Conservation (phyloP, 2,113 vertebrate genomes). For the Cebus imitator region DNA sequence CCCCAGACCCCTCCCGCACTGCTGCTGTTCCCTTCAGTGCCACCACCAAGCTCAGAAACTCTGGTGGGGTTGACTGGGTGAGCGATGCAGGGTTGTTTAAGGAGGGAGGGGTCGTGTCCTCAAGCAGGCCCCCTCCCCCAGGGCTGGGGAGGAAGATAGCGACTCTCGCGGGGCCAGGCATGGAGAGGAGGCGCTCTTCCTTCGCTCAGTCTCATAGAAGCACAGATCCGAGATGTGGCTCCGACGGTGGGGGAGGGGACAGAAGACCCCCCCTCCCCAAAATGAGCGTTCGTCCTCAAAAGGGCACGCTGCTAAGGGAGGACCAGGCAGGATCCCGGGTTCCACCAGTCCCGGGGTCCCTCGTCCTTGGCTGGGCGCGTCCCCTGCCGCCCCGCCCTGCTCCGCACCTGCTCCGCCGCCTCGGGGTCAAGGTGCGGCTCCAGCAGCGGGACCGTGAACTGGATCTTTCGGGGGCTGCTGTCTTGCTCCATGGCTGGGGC, state of each 20-base stretch:
- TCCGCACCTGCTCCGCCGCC: slow-evolving; percentile 92
- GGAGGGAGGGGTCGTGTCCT: slow-evolving; percentile 53
- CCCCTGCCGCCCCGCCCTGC: slow-evolving; percentile 86
- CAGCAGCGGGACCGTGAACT: slow-evolving; percentile 93
- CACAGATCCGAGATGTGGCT: background rate
- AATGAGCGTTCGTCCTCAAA: background rate
- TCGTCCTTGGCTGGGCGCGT: background rate
- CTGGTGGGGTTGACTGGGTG: background rate
- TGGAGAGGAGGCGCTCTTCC: background rate
- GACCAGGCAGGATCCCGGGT: background rate
- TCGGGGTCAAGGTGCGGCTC: slow-evolving; percentile 95
- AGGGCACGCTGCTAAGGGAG: background rate
- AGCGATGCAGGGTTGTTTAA: background rate
- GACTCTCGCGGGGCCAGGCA: background rate
- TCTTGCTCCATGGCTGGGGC: slow-evolving; percentile 87
- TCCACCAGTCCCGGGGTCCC: background rate
- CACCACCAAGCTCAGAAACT: slow-evolving; percentile 33
- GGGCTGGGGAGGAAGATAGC: background rate
- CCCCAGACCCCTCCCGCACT: background rate
- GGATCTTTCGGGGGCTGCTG: slow-evolving; percentile 93
- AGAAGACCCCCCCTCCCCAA: background rate
- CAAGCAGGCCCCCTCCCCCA: background rate
- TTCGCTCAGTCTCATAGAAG: background rate
- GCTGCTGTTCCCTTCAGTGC: background rate
- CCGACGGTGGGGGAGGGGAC: slow-evolving; percentile 61